phyloP scores from a whole-genome alignment of 2,888 invertebrate genomes.

The Ophraella communa region DNA sequence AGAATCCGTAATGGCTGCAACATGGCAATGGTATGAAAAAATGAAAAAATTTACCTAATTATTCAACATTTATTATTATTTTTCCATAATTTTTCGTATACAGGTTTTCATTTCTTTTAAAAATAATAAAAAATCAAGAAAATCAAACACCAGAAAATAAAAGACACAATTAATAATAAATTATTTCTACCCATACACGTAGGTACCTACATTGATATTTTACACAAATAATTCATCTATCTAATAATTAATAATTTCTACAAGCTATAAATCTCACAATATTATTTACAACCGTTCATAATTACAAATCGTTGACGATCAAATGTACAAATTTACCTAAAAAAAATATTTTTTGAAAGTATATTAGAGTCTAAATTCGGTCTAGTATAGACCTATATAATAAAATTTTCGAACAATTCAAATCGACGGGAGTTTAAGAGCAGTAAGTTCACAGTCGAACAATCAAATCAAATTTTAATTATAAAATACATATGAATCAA shows the following conservation, averaged over 20 bases:
- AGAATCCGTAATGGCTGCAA: no score
- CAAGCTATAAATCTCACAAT: conserved; percentile 29
- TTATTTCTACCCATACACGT: no score
- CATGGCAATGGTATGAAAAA: no score
- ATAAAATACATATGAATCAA: conserved; percentile 60
- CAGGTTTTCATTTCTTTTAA: conserved; percentile 15
- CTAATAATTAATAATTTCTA: conserved; percentile 9
- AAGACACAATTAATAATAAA: conserved; percentile 9
- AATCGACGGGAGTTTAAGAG: conserved; percentile 25
- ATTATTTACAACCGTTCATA: conserved; percentile 31
- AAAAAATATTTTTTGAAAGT: not conserved
- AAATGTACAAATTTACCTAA: not conserved
- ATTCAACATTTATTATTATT: conserved; percentile 23
- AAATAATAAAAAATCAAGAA: no score
- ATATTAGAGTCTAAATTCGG: conserved; percentile 18
- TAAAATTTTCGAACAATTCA: conserved; percentile 29
- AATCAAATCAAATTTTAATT: conserved; percentile 61
- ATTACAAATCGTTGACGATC: no score
- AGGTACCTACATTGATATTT: conserved; percentile 8
- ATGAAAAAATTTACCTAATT: not conserved
- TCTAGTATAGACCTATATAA: not conserved
- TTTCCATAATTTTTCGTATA: no score
- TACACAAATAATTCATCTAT: conserved; percentile 25
- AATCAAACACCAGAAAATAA: conserved; percentile 24
- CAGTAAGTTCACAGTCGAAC: conserved; percentile 56